Percentiles rank a stretch among this genome's conserved stretches.
These are phyloP conservation scores for Falcaria lacertinaria DNA, from an alignment of 2,888 invertebrate species.

Conservation along the genomic window DNA sequence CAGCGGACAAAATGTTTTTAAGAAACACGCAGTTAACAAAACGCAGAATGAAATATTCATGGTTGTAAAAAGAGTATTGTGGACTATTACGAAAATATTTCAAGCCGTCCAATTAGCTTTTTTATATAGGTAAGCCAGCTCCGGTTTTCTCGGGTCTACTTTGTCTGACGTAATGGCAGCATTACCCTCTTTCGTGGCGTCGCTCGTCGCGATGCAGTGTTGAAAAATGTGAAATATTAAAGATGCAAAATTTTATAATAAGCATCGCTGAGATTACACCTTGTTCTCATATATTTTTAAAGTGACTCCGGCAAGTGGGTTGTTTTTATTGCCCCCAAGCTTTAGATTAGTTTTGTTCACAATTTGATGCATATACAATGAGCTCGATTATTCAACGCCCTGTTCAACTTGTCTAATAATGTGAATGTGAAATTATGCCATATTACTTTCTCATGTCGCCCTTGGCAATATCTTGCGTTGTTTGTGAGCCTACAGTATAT, in stretches of 20 bases:
- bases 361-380: conserved; percentile 79
- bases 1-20: conserved; percentile 9
- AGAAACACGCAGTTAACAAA: conserved; percentile 5
- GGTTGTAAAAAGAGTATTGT: conserved; percentile 17
- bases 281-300: conserved; percentile 74
- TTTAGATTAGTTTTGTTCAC: conserved; percentile 78
- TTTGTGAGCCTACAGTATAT: too few species aligned
- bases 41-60: conserved; percentile 10
- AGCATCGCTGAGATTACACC: conserved; percentile 74
- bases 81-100: conserved; percentile 27
- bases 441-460: conserved; percentile 28
- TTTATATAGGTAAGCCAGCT: conserved; percentile 29
- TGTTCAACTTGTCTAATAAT: conserved; percentile 45
- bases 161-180: conserved; percentile 51
- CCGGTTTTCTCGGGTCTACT: conserved; percentile 39
- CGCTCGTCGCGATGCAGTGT: conserved; percentile 44
- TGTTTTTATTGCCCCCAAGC: conserved; percentile 74
- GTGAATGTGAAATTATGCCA: conserved; percentile 61
- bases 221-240: conserved; percentile 71
- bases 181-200: conserved; percentile 45
- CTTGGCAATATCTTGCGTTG: too few species aligned
- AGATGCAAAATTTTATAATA: conserved; percentile 75
- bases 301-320: conserved; percentile 63
- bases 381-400: conserved; percentile 73
- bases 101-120: conserved; percentile 30